Conservation (phyloP, 2,888 invertebrate genomes). For the Chrysomela aeneicollis region DNA sequence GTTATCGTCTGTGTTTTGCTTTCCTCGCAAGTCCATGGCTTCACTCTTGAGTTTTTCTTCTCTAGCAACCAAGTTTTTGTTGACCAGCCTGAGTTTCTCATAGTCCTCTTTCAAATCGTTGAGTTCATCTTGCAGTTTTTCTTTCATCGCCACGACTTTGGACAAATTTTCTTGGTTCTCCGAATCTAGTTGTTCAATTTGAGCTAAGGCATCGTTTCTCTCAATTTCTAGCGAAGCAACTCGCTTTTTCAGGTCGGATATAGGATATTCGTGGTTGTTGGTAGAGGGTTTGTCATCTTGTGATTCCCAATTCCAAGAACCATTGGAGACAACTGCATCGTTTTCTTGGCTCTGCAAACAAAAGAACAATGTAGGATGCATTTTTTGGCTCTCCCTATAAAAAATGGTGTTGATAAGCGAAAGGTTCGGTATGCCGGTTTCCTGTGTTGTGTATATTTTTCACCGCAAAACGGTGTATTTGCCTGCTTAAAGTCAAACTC, state of each 20-base stretch:
- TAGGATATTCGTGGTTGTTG: conserved; percentile 34
- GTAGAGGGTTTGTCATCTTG: conserved; percentile 25
- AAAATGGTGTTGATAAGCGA: conserved; percentile 11
- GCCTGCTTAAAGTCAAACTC: conserved; percentile 27
- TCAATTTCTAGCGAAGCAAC: conserved; percentile 54
- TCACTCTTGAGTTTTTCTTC: conserved; percentile 25
- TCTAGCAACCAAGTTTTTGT: conserved; percentile 20
- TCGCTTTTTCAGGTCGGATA: conserved; percentile 51
- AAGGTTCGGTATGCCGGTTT: conserved; percentile 23
- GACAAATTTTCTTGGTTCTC: conserved; percentile 58
- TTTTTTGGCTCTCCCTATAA: neutral
- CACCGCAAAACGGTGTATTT: conserved; percentile 25
- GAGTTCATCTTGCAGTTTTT: conserved; percentile 53
- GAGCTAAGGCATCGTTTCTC: conserved; percentile 36
- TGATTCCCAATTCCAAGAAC: conserved; percentile 34
- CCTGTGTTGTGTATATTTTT: conserved; percentile 26
- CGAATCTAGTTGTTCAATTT: conserved; percentile 53
- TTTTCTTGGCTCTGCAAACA: conserved; percentile 39
- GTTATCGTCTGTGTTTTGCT: conserved; percentile 24
- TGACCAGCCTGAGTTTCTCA: conserved; percentile 17
- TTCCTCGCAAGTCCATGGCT: conserved; percentile 57
- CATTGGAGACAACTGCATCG: conserved; percentile 25
- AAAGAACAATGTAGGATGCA: no score
- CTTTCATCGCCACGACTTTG: conserved; percentile 55
- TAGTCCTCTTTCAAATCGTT: conserved; percentile 23